Evolutionary conservation across 2,113 vertebrate genomes (phyloP).

Genomic region (Labeo catla): DNA sequence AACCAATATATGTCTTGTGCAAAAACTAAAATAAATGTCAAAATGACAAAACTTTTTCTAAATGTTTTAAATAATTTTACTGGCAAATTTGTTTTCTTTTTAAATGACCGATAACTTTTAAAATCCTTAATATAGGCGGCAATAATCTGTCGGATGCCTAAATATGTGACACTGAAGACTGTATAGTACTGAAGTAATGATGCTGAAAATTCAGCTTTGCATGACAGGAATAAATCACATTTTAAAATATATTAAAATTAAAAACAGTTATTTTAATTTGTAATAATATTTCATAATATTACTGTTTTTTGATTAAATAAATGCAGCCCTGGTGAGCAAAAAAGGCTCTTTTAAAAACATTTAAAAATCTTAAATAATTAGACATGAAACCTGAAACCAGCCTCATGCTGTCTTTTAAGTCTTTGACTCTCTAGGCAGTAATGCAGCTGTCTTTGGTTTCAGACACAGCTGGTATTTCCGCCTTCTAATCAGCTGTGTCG

Average conservation of each 20-base stretch:
- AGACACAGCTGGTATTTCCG: background rate
- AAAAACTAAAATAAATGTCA: too few species aligned
- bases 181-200: too few species aligned
- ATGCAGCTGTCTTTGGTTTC: background rate
- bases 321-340: background rate
- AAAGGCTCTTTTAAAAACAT: background rate
- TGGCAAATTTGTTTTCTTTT: too few species aligned
- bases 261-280: background rate
- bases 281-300: background rate
- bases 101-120: too few species aligned
- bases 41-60: too few species aligned
- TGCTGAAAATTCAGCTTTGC: background rate
- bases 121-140: too few species aligned
- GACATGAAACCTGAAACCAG: background rate
- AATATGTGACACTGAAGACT: too few species aligned
- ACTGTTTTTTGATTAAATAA: background rate
- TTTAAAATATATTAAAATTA: background rate
- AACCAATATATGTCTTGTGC: too few species aligned
- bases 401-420: background rate
- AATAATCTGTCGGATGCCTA: too few species aligned
- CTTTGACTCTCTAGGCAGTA: background rate
- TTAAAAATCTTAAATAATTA: background rate
- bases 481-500: background rate
- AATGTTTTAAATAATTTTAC: too few species aligned
- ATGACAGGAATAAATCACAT: background rate